These are phyloP conservation scores for Hemicrepidius hirtus DNA, from an alignment of 2,888 invertebrate species.

Conservation along the genomic window DNA sequence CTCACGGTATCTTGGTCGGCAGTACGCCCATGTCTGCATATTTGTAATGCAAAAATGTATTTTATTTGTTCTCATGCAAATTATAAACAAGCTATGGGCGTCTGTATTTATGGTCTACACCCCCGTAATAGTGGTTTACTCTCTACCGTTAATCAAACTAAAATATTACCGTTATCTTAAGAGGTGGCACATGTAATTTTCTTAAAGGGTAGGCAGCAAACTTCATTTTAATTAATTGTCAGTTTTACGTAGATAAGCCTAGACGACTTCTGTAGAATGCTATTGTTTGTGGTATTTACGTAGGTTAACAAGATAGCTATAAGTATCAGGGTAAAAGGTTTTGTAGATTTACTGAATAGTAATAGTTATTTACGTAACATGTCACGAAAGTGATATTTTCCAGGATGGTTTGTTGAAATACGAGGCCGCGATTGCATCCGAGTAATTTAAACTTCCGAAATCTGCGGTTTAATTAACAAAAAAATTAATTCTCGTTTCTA, in stretches of 20 bases:
- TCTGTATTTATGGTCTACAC: conserved; percentile 48
- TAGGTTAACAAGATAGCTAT: too few relatives aligned
- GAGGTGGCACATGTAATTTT: conserved; percentile 31
- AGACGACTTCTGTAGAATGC: conserved; percentile 1
- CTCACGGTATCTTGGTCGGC: conserved; percentile 36
- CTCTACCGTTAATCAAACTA: conserved; percentile 41
- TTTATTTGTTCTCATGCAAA: conserved; percentile 51
- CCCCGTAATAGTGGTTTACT: conserved; percentile 40
- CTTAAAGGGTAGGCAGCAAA: conserved; percentile 18
- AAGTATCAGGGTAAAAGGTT: too few relatives aligned
- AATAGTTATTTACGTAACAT: too few relatives aligned
- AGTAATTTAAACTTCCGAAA: too few relatives aligned
- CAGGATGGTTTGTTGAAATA: too few relatives aligned
- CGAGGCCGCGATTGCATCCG: too few relatives aligned
- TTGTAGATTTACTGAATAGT: too few relatives aligned
- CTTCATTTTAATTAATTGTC: conserved; percentile 49
- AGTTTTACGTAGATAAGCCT: conserved; percentile 52
- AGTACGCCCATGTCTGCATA: conserved; percentile 46
- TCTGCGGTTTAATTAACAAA: too few relatives aligned
- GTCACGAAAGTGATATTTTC: too few relatives aligned
- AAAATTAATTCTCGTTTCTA: too few relatives aligned
- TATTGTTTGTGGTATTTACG: neutral
- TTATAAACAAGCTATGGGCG: conserved; percentile 47
- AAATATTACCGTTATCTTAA: conserved; percentile 41
- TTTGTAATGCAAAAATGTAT: conserved; percentile 52